Conservation (phyloP, 2,113 vertebrate species). For the Fregetta grallaria region DNA sequence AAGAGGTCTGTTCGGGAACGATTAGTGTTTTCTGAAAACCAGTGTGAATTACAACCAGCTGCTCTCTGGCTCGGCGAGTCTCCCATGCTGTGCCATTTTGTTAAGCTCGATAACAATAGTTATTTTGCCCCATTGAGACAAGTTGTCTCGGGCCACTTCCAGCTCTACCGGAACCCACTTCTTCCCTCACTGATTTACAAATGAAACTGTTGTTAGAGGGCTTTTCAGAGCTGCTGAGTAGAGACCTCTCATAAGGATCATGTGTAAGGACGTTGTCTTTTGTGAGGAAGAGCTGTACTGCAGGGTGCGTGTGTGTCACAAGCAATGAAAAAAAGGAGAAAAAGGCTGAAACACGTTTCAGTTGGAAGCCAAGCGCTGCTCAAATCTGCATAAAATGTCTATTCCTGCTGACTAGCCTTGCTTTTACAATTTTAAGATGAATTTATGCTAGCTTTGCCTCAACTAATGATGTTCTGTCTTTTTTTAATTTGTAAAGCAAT, state of each 20-base stretch:
- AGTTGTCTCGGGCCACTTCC: conserved; percentile 78
- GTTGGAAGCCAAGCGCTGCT: background rate
- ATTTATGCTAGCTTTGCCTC: background rate
- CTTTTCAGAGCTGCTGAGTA: conserved; percentile 53
- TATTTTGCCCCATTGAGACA: conserved; percentile 81
- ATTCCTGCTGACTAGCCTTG: background rate
- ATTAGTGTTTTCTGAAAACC: conserved; percentile 85
- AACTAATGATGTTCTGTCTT: background rate
- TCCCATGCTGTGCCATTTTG: conserved; percentile 85
- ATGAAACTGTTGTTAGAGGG: conserved; percentile 72
- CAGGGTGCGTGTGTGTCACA: background rate
- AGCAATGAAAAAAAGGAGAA: background rate
- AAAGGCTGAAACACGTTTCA: background rate
- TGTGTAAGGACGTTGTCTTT: conserved; percentile 29
- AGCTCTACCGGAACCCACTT: conserved; percentile 76
- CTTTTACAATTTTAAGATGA: background rate
- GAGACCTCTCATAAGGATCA: conserved; percentile 72
- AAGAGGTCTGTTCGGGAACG: conserved; percentile 79
- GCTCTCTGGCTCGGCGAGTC: conserved; percentile 77
- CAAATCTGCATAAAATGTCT: conserved; percentile 17
- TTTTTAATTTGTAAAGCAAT: background rate
- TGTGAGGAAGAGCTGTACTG: background rate
- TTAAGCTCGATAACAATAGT: conserved; percentile 83
- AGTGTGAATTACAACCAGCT: conserved; percentile 85
- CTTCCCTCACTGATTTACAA: conserved; percentile 71